A percentile compares a stretch with the other conserved stretches of the same genome.
phyloP scores from a whole-genome alignment of 2,797 vertebrate species.

The Dallia pectoralis region DNA sequence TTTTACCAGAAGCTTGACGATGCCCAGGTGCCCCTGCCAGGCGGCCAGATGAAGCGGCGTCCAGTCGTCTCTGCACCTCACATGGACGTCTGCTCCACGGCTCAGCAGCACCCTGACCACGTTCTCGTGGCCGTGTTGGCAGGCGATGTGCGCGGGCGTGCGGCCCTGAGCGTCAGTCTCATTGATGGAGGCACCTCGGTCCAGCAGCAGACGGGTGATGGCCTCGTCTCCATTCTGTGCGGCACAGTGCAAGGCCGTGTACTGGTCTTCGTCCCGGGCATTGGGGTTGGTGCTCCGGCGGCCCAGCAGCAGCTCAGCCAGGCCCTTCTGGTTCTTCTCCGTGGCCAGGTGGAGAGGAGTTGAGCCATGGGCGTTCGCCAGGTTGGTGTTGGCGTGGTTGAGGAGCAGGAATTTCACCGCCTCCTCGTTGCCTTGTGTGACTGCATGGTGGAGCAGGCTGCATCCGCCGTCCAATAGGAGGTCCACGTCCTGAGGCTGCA shows the following conservation, averaged over 20 bases:
- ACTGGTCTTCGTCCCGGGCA: conserved; percentile 94
- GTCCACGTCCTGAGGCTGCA: conserved; percentile 96
- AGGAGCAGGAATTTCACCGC: conserved; percentile 94
- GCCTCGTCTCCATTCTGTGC: conserved; percentile 91
- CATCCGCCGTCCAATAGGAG: conserved; percentile 85
- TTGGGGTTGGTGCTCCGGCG: conserved; percentile 89
- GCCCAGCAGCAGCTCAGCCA: conserved; percentile 85
- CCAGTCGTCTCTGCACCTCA: conserved; percentile 89
- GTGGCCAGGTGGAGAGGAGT: conserved; percentile 91
- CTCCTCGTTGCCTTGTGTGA: conserved; percentile 86
- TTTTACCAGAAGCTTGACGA: conserved; percentile 91
- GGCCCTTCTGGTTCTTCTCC: conserved; percentile 80
- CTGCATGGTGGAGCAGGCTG: conserved; percentile 89
- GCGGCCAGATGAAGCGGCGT: conserved; percentile 89
- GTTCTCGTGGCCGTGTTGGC: conserved; percentile 93
- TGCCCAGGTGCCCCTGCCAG: conserved; percentile 93
- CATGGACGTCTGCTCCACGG: conserved; percentile 79
- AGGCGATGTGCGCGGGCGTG: conserved; percentile 89
- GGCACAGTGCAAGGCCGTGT: conserved; percentile 94
- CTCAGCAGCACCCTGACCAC: conserved; percentile 89
- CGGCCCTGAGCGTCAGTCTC: conserved; percentile 92
- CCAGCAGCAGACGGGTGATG: conserved; percentile 87
- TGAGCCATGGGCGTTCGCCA: conserved; percentile 82
- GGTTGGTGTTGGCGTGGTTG: conserved; percentile 90
- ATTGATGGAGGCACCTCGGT: conserved; percentile 80